Evolutionary conservation across 2,797 vertebrate species (phyloP), one percentile per base, ranked within the genome.

Genomic region (Dermochelys coriacea): DNA sequence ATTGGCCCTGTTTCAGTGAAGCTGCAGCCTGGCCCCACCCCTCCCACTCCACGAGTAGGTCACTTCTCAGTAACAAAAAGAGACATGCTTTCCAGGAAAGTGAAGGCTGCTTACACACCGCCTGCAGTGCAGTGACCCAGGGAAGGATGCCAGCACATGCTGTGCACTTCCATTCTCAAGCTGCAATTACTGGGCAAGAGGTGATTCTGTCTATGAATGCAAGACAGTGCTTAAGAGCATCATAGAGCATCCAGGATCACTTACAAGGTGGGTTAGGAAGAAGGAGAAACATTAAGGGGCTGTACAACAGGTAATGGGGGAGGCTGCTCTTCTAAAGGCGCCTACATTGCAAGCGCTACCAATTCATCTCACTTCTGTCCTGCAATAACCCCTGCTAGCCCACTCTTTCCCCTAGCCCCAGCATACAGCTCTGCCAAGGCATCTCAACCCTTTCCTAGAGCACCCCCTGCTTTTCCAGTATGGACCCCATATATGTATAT

Each of bases 81-180:
- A 93, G 94, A 54, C 68, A 45, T 93, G 93, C 96, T 96, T 97
- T 97, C 96, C 97, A 97, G 96, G 96, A 98, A 97, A 97, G 84
- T 1, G 1, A 85, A 91, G 94, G 81, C 68, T 41, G 68, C 37
- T 25, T 91, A 81, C 88, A 80, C 54, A 14, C 94, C 94, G 78
- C 94, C 87, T 89, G 2, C 80, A 84, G 80, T 29, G 2, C 31
- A 54, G 92, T 87, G 92, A 83, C 91, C 89, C 37, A 37, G 90
- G 1, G 3, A 41, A 89, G 1, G 4, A 8, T 0, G 84, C 89
- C 81, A 85, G 0, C 3, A 41, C 23, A 80, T 89, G 82, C 75
- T 1, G 1, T 9, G 57, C 0, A 4, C 59, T 0, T 12, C 78
- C 21, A 82, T 64, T 55, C n/a, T n/a, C 54, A 31, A 82, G 64